Base-by-base conservation (phyloP, 1,140 invertebrate species). In the Diachasma alloeum region DNA sequence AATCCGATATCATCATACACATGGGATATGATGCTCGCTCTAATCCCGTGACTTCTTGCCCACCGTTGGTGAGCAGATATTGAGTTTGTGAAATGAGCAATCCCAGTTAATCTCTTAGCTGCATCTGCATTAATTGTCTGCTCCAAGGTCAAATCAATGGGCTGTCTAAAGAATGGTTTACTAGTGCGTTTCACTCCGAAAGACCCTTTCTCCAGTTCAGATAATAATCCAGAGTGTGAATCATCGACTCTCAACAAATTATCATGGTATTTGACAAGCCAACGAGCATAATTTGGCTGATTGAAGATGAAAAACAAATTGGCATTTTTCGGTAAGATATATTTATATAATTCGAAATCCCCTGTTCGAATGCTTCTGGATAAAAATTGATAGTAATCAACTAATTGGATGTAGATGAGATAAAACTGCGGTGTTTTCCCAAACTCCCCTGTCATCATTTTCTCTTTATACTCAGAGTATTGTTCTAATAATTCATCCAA, bases 401-500 rank as follows among this genome's bases (percentile, higher is more conserved):
- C 37, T 13, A 81, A 69, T 8, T 81, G 39, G 0, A 80, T 77
- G 31, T 84, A 81, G 5, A 76, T 80, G 56, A 77, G 48, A 46
- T 81, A 84, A 74, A 79, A 83, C 56, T 85, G 82, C 15, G 81
- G 44, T 13, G 84, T 86, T 82, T 83, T 82, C 6, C 83, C 83
- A 74, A 79, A 69, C 31, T 82, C 76, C 15, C 79, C 82, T 11
- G 76, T 72, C 6, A 80, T 53, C 24, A 80, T 82, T 69, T 80
- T 59, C 69, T 81, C 19, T 36, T 74, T 76, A 73, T 78, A 83
- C 46, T 73, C 70, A 17, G 75, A 22, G 70, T 84, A 83, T 17
- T 81, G 56, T 63, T 79, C 70, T 31, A 81, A 48, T 75, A 82
- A 19, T 24, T 76, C 36, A 68, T 63, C 36, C 8, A 79, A 4